These are phyloP conservation scores for Drosophila parabipectinata DNA, from an alignment of 1,140 invertebrate genomes.

Conservation along the genomic window DNA sequence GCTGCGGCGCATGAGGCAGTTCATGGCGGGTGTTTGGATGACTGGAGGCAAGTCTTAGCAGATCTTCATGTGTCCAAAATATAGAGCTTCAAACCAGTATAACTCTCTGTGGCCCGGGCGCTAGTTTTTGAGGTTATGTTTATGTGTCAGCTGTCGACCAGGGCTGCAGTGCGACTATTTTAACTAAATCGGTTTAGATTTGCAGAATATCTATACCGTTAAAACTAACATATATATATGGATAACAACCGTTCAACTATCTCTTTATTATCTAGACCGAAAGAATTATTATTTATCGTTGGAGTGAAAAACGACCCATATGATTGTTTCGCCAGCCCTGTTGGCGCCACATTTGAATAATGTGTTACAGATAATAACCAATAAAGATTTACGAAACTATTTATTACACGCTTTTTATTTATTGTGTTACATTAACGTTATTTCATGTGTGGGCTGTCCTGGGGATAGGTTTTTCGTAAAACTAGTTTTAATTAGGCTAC, in stretches of 20 bases:
- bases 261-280: not conserved
- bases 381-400: constrained; percentile 2
- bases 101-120: constrained; percentile 14
- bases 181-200: not conserved
- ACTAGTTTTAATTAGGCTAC: constrained; percentile 66
- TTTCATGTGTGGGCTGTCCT: constrained; percentile 40
- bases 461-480: constrained; percentile 37
- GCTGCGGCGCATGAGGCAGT: constrained; percentile 59
- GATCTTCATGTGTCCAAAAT: constrained; percentile 31
- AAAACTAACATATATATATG: not conserved
- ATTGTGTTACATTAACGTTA: constrained; percentile 55
- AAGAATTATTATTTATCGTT: not conserved
- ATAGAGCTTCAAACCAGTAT: constrained; percentile 11
- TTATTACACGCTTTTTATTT: constrained; percentile 24
- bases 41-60: constrained; percentile 11
- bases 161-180: constrained; percentile 4
- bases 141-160: constrained; percentile 10
- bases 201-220: not conserved
- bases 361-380: not conserved
- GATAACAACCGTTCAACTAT: not conserved
- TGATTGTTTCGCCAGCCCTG: not conserved
- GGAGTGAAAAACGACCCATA: not conserved
- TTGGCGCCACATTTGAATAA: not conserved
- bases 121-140: constrained; percentile 51
- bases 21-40: constrained; percentile 40